Base-by-base conservation (phyloP, 2,888 invertebrate genomes). In the Drosophila parthenogenetica region DNA sequence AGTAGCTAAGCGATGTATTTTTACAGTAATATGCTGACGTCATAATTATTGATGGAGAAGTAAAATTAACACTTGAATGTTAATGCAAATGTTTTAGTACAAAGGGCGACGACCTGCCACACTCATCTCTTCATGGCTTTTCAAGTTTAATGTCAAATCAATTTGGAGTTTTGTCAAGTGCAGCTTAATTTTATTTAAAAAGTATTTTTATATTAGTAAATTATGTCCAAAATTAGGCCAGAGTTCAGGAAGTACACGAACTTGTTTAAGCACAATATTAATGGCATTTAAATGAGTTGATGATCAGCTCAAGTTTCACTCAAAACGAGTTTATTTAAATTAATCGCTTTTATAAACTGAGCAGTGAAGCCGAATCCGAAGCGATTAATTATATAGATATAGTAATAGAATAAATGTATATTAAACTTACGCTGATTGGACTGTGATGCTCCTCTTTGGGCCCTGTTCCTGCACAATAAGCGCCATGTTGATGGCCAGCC, bases 351-450 rank as follows among this genome's bases (percentile, higher is more conserved):
- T 35, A 55, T 55, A 35, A 55, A 45, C 11, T 13, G 32, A n/a
- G 11, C 14, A 29, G 19, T 22, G 8, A 14, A 5, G 13, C 22
- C 5, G 22, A 22, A 22, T 5, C 5, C 22, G 22, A 22, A 22
- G 5, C 22, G 22, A 5, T 22, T 22, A 22, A 22, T 22, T 22
- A 22, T 45, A 25, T 46, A 48, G 1, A 29, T 32, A 48, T n/a
- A 14, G 7, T 2, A 7, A 22, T 11, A 46, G 35, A 5, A n/a
- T n/a, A 14, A 29, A 14, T 25, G 5, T 32, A 45, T 35, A 16
- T n/a, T 14, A 14, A 13, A 92, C 92, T 92, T 91, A 92, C 92
- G 92, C 92, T 86, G 92, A 92, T 89, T 92, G 91, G 63, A 92
- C 92, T 88, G 91, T 89, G 84, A 88, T 89, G 77, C 89, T 89